Percentiles rank a stretch among this genome's conserved stretches.
phyloP scores from a whole-genome alignment of 2,888 invertebrate species.

The Pelosia muscerda region DNA sequence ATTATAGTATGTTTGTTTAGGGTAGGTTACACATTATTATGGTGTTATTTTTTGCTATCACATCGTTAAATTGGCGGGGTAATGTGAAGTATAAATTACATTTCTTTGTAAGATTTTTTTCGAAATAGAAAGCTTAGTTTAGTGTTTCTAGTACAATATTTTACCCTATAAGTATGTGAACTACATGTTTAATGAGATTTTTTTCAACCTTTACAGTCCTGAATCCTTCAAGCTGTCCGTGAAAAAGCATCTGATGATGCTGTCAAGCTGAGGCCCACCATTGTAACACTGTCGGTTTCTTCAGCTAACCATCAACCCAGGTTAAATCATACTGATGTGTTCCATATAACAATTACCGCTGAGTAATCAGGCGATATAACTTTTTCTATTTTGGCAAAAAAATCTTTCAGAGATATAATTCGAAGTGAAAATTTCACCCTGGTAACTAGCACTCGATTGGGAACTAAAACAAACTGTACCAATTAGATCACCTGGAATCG shows the following conservation, averaged over 20 bases:
- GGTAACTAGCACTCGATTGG: background rate
- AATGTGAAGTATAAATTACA: conserved; percentile 42
- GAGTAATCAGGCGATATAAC: too few species aligned
- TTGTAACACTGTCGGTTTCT: too few species aligned
- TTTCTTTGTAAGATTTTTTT: conserved; percentile 29
- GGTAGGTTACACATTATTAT: conserved; percentile 77
- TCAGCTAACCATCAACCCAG: too few species aligned
- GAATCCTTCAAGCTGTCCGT: too few species aligned
- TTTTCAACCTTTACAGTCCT: too few species aligned
- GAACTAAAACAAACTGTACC: conserved; percentile 9
- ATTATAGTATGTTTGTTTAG: conserved; percentile 79
- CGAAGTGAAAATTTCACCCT: background rate
- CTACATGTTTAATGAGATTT: background rate
- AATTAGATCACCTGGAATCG: conserved; percentile 3
- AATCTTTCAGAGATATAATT: background rate
- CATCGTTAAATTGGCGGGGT: conserved; percentile 50
- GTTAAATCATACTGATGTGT: too few species aligned
- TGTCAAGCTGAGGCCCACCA: too few species aligned
- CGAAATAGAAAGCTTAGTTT: background rate
- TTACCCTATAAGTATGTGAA: background rate
- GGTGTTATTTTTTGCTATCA: conserved; percentile 63
- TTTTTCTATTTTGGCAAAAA: background rate
- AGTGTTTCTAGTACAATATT: background rate
- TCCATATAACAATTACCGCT: too few species aligned
- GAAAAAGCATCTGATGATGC: too few species aligned